These are phyloP conservation scores for Anoplophora glabripennis DNA, from an alignment of 1,140 invertebrate genomes.

Conservation along the genomic window DNA sequence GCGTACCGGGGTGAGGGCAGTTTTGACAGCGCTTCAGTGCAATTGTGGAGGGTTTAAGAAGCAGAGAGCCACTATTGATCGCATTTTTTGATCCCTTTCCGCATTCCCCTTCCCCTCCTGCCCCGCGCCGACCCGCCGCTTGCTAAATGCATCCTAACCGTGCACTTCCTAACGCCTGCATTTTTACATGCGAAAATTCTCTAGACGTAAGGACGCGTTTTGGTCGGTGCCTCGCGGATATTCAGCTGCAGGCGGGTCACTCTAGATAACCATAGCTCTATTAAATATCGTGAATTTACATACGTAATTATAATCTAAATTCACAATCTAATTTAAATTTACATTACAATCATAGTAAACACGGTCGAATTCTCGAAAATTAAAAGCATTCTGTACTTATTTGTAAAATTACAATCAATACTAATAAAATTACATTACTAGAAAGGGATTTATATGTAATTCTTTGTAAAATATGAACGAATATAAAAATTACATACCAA, in stretches of 20 bases:
- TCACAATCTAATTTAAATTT: no score
- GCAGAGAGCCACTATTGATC: slow-evolving; percentile 49
- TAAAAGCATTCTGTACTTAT: no score
- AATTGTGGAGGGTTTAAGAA: slow-evolving; percentile 51
- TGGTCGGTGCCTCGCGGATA: slow-evolving; percentile 1
- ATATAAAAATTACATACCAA: no score
- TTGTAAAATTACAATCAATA: no score
- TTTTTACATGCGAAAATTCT: slow-evolving; percentile 32
- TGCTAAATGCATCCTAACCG: slow-evolving; percentile 36
- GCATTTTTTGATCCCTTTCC: slow-evolving; percentile 51
- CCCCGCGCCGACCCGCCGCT: slow-evolving; percentile 23
- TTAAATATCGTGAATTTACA: no score
- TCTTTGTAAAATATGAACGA: no score
- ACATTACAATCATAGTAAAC: no score
- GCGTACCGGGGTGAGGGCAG: slow-evolving; percentile 34
- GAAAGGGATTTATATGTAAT: no score
- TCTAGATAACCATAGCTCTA: no score
- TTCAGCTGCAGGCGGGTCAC: background rate
- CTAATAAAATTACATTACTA: no score
- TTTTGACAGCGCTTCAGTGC: slow-evolving; percentile 50
- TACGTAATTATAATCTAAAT: no score
- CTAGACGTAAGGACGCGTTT: slow-evolving; percentile 6
- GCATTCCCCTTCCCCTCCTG: slow-evolving; percentile 28
- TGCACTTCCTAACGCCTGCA: slow-evolving; percentile 33
- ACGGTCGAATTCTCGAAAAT: no score